Evolutionary conservation across 1,140 invertebrate genomes (phyloP), one percentile per base, ranked within the genome.

Genomic region (Teleopsis dalmanni): DNA sequence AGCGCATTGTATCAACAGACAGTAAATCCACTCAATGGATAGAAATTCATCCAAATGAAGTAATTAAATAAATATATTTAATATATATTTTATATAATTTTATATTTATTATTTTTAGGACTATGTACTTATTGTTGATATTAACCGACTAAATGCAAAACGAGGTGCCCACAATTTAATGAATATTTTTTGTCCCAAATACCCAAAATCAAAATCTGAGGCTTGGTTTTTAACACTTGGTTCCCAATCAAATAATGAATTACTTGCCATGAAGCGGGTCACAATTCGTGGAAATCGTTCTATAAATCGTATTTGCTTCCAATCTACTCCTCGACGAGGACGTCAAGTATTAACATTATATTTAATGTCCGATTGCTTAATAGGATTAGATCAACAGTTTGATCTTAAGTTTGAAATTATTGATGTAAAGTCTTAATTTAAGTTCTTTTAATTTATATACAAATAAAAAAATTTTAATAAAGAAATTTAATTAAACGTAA

Each of bases 341-440:
- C 78, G 79, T 10, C 74, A 82, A 13, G 82, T 84, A 38, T 81
- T 92, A 53, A 88, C 84, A 1, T 58, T 97, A 13, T 97, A 91
- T 62, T 64, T 98, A 10, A 82, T 98, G 74, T 95, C 91, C 45
- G 95, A 99, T 73, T 88, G 84, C 43, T 96, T 98, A 62, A 74
- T 98, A 22, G 95, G 93, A 18, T 74, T 98, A 9, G 96, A 99
- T 75, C 95, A 98, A 62, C 91, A 98, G 64, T 97, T 92, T 60
- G 75, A 83, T 52, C 63, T 88, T 34, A 71, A 78, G 45, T 64
- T 86, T 48, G 80, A 85, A 57, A 70, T 87, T n/a, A 65, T 77
- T 13, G 75, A 76, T 50, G 70, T 75, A 2, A 51, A 51, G 16
- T 9, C 27, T 31, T 43, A 29, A 42, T n/a, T n/a, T n/a, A n/a